phyloP scores from a whole-genome alignment of 1,140 invertebrate genomes.

The Trichonephila inaurata region DNA sequence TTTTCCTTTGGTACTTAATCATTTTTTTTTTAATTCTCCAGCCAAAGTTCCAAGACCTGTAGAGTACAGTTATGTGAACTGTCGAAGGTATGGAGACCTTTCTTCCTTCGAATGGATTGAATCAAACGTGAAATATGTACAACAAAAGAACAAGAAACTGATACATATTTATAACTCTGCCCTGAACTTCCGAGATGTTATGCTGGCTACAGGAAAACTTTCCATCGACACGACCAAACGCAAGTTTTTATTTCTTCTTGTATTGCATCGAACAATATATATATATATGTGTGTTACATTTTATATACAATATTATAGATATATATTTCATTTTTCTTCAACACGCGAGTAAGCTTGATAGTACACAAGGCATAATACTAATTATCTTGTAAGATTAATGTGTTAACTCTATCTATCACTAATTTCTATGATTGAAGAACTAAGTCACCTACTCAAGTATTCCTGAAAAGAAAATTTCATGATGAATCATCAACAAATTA shows the following conservation, averaged over 20 bases:
- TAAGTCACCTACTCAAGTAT: too few relatives aligned
- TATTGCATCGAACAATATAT: not conserved
- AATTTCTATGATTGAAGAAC: too few relatives aligned
- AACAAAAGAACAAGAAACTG: slow-evolving; percentile 75
- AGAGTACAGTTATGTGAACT: slow-evolving; percentile 55
- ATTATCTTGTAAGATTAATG: too few relatives aligned
- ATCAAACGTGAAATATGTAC: slow-evolving; percentile 85
- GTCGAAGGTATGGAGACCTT: slow-evolving; percentile 91
- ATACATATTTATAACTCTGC: slow-evolving; percentile 93
- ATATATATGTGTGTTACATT: not conserved
- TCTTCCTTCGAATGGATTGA: slow-evolving; percentile 96
- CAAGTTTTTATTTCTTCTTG: not conserved
- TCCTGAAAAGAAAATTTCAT: too few relatives aligned
- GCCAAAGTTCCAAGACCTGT: not conserved
- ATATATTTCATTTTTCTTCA: too few relatives aligned
- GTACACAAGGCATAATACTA: too few relatives aligned
- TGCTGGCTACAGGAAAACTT: slow-evolving; percentile 97
- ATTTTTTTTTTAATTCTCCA: slow-evolving; percentile 85
- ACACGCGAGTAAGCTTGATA: too few relatives aligned
- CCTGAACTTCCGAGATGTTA: slow-evolving; percentile 98
- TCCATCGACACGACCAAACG: slow-evolving; percentile 89
- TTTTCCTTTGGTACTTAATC: not conserved
- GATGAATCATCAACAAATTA: too few relatives aligned
- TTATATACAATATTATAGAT: not conserved
- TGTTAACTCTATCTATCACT: too few relatives aligned